phyloP scores from a whole-genome alignment of 2,888 invertebrate genomes.

The Clitarchus hookeri region DNA sequence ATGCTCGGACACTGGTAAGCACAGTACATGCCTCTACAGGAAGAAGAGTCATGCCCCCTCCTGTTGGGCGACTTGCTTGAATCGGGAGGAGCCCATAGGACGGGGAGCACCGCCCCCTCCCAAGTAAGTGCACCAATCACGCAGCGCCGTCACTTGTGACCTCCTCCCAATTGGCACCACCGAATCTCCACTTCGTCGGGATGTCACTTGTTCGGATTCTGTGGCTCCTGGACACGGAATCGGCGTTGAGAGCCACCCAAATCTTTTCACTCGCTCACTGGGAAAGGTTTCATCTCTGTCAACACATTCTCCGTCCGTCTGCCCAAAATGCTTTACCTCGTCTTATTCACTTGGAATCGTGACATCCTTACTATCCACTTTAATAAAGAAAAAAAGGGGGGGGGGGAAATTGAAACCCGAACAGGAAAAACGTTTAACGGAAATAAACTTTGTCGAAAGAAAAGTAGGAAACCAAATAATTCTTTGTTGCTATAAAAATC shows the following conservation, averaged over 20 bases:
- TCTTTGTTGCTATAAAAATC: too few species aligned
- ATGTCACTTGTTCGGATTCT: constrained; percentile 14
- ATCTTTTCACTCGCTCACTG: not conserved
- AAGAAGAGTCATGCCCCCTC: constrained; percentile 34
- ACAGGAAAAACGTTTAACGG: too few species aligned
- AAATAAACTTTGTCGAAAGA: too few species aligned
- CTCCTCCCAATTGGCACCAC: not conserved
- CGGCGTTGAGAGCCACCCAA: too few species aligned
- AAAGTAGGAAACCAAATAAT: too few species aligned
- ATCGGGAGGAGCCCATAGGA: constrained; percentile 33
- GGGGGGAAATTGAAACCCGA: too few species aligned
- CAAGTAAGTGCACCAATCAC: constrained; percentile 34
- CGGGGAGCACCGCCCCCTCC: constrained; percentile 32
- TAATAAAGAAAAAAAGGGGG: too few species aligned
- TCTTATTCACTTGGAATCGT: too few species aligned
- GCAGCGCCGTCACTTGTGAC: not conserved
- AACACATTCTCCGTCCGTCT: too few species aligned
- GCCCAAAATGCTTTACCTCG: too few species aligned
- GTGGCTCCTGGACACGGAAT: not conserved
- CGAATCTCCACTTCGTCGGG: not conserved
- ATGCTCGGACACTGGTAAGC: constrained; percentile 1
- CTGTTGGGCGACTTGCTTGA: constrained; percentile 37
- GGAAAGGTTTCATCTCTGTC: too few species aligned
- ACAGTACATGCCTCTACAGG: constrained; percentile 30
- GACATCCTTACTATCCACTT: too few species aligned